Evolutionary conservation across 2,797 vertebrate species (phyloP).

Genomic region (Sebastes vulpes): DNA sequence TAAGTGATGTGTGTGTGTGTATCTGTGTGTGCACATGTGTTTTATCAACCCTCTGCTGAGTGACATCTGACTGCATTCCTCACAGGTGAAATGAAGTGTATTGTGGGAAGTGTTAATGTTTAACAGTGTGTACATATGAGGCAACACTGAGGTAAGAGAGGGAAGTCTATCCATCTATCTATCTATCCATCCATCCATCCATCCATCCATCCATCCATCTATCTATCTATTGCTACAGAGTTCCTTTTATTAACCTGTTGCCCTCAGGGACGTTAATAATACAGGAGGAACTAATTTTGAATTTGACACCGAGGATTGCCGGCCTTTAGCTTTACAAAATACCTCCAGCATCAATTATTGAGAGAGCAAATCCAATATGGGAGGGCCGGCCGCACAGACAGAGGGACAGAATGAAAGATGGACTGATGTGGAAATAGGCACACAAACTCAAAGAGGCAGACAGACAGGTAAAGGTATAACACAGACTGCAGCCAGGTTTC

Average conservation of each 20-base stretch:
- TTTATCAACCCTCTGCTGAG: slow-evolving; percentile 16
- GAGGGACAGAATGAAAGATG: slow-evolving; percentile 18
- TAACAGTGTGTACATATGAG: slow-evolving; percentile 60
- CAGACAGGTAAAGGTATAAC: neutral
- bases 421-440: slow-evolving; percentile 34
- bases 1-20: neutral
- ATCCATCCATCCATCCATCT: slow-evolving; percentile 23
- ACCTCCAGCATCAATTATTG: slow-evolving; percentile 91
- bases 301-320: slow-evolving; percentile 90
- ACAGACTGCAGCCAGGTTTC: neutral
- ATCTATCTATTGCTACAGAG: slow-evolving; percentile 35
- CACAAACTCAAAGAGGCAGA: slow-evolving; percentile 10
- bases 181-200: slow-evolving; percentile 29
- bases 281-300: slow-evolving; percentile 91
- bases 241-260: slow-evolving; percentile 77
- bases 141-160: slow-evolving; percentile 9
- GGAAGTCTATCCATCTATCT: slow-evolving; percentile 8
- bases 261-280: slow-evolving; percentile 87
- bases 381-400: slow-evolving; percentile 57
- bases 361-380: slow-evolving; percentile 87
- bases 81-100: slow-evolving; percentile 36
- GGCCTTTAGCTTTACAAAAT: slow-evolving; percentile 91
- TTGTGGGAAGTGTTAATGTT: slow-evolving; percentile 69
- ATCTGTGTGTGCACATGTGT: neutral
- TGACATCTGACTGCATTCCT: slow-evolving; percentile 52